These are phyloP conservation scores for Octopus sinensis DNA, from an alignment of 1,140 invertebrate species.

Conservation along the genomic window DNA sequence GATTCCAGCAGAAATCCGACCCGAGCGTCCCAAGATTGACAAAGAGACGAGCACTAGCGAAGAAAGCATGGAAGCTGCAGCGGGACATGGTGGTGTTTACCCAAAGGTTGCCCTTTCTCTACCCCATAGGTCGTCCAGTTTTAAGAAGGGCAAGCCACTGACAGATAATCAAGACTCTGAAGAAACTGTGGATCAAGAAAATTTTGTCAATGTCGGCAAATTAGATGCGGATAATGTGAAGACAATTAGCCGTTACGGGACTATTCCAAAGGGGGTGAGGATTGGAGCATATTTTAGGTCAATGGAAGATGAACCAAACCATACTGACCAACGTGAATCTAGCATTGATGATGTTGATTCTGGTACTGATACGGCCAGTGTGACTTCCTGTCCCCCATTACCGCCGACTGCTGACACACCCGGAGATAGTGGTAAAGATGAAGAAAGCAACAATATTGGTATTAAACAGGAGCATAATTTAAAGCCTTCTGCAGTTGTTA, in stretches of 20 bases:
- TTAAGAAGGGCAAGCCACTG: conserved; percentile 34
- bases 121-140: conserved; percentile 36
- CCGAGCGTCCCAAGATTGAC: conserved; percentile 24
- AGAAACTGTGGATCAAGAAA: conserved; percentile 27
- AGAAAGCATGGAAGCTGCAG: conserved; percentile 26
- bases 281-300: conserved; percentile 95
- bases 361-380: conserved; percentile 46
- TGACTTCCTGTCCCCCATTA: conserved; percentile 42
- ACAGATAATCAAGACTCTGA: conserved; percentile 11
- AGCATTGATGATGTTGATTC: conserved; percentile 45
- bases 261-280: conserved; percentile 85
- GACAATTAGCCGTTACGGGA: conserved; percentile 94
- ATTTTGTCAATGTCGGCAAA: conserved; percentile 54
- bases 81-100: conserved; percentile 35
- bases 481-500: conserved; percentile 49
- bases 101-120: conserved; percentile 47
- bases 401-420: conserved; percentile 25
- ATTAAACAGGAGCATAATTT: conserved; percentile 50
- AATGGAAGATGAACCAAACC: conserved; percentile 57
- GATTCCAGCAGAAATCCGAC: not conserved
- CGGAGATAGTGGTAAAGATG: conserved; percentile 13
- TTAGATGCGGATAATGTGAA: conserved; percentile 95
- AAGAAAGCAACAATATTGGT: conserved; percentile 32
- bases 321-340: conserved; percentile 32
- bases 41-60: conserved; percentile 33